Conservation (phyloP, 2,797 vertebrate genomes). For the Gouania willdenowi region DNA sequence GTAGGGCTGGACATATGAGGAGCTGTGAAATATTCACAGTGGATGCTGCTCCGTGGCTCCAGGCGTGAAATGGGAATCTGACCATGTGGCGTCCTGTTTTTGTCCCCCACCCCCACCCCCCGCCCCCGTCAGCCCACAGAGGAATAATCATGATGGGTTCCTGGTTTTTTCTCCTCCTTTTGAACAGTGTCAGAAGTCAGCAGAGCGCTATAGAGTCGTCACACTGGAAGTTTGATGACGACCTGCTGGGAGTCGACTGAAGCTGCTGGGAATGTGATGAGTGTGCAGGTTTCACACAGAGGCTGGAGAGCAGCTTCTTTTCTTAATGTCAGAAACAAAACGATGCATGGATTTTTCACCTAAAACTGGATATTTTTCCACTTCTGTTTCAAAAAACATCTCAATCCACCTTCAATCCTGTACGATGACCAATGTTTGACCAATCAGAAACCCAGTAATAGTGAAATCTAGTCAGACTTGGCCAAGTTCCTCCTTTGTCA, state of each 20-base stretch:
- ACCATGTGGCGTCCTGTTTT: slow-evolving; percentile 46
- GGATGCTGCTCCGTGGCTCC: slow-evolving; percentile 51
- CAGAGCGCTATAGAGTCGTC: slow-evolving; percentile 8
- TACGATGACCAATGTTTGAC: too few relatives aligned
- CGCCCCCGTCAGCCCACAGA: slow-evolving; percentile 6
- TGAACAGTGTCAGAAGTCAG: slow-evolving; percentile 38
- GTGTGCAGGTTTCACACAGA: slow-evolving; percentile 9
- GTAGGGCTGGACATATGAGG: slow-evolving; percentile 63
- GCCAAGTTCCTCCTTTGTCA: too few relatives aligned
- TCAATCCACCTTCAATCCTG: too few relatives aligned
- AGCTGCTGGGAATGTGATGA: slow-evolving; percentile 23
- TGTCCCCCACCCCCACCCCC: too few relatives aligned
- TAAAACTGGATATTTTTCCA: too few relatives aligned
- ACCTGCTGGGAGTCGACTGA: slow-evolving; percentile 36
- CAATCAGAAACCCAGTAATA: too few relatives aligned
- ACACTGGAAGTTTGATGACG: slow-evolving; percentile 25
- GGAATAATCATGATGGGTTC: too few relatives aligned
- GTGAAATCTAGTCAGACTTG: too few relatives aligned
- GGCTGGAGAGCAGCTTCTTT: slow-evolving; percentile 6
- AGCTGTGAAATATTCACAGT: slow-evolving; percentile 69
- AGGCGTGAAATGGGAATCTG: slow-evolving; percentile 31
- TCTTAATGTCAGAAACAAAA: too few relatives aligned
- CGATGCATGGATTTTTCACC: too few relatives aligned
- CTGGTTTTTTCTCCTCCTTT: too few relatives aligned
- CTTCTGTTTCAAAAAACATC: too few relatives aligned